Evolutionary conservation across 2,113 vertebrate genomes (phyloP), one percentile per base, ranked within the genome.

Genomic region (Catharus bicknelli): DNA sequence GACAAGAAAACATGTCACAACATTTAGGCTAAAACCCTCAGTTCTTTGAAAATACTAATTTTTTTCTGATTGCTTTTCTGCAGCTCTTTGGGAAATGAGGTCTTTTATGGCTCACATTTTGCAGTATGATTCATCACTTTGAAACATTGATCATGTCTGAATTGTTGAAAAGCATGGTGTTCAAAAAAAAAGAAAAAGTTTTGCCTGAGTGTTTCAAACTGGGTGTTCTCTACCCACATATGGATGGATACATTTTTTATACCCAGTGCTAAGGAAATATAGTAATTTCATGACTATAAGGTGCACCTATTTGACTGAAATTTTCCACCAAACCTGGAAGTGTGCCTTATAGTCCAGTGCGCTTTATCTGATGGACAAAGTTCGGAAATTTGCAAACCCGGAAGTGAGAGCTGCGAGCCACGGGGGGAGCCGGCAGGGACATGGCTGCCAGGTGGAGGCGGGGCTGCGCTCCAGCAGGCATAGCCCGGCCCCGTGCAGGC

Each of bases 151-250:
- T 92, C 92, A 67, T 87, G 66, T 82, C 79, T 94, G 72, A 27
- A 81, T 88, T 95, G 78, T 86, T 83, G 73, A 94, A 96, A 95
- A 85, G 16, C 16, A 16, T 42, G 18, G 11, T 74, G 55, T 96
- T 92, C 84, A 30, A 76, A 69, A 86, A 83, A 58, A 74, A 51
- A 10, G 38, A 38, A 38, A 29, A 93, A 8, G 7, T 57, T 92
- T 86, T 92, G n/a, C 38, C 50, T 13, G 13, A 95, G 63, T 94
- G 92, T 83, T n/a, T 96, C 86, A 91, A 53, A 54, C 47, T 86
- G 86, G 66, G 62, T 96, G 74, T 93, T 94, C 83, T 91, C 84
- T 90, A 75, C 48, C 62, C 82, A 77, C 90, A 55, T 55, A 67
- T 81, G 61, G 29, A 94, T 79, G 84, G 48, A 81, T 58, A 48